Evolutionary conservation across 2,797 vertebrate species (phyloP).

Genomic region (Pseudochirops corinnae): DNA sequence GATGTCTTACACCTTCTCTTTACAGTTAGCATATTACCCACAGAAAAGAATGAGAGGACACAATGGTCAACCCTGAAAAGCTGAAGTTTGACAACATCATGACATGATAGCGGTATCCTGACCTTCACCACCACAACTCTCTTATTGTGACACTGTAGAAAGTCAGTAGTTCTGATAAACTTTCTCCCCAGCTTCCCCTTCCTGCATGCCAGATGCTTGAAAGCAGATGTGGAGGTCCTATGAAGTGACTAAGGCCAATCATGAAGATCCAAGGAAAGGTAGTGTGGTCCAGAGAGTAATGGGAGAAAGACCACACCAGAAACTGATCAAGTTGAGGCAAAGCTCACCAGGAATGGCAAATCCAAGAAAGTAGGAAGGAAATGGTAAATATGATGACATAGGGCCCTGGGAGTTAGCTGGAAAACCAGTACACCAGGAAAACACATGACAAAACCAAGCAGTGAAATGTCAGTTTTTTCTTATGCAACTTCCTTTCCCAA

Average conservation of each 20-base stretch:
- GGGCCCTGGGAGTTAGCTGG: not conserved
- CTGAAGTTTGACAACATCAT: not conserved
- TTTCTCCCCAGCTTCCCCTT: not conserved
- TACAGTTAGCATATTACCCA: not conserved
- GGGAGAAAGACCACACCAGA: not conserved
- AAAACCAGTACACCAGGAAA: not conserved
- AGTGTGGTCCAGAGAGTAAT: not conserved
- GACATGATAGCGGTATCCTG: not conserved
- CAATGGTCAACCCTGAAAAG: not conserved
- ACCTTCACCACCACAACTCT: not conserved
- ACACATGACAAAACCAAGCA: not conserved
- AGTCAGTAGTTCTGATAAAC: not conserved
- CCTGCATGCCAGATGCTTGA: not conserved
- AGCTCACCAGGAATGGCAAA: not conserved
- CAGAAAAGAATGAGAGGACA: not conserved
- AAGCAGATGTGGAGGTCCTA: not conserved
- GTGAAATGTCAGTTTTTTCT: not conserved
- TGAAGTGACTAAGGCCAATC: not conserved
- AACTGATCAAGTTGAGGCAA: not conserved
- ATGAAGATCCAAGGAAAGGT: not conserved
- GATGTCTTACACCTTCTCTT: not conserved
- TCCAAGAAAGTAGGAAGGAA: not conserved
- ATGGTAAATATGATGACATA: not conserved
- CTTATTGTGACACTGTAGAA: not conserved
- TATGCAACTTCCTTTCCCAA: not conserved